Evolutionary conservation across 2,113 vertebrate genomes (phyloP), one percentile per base, ranked within the genome.

Genomic region (Nyctereutes procyonoides): DNA sequence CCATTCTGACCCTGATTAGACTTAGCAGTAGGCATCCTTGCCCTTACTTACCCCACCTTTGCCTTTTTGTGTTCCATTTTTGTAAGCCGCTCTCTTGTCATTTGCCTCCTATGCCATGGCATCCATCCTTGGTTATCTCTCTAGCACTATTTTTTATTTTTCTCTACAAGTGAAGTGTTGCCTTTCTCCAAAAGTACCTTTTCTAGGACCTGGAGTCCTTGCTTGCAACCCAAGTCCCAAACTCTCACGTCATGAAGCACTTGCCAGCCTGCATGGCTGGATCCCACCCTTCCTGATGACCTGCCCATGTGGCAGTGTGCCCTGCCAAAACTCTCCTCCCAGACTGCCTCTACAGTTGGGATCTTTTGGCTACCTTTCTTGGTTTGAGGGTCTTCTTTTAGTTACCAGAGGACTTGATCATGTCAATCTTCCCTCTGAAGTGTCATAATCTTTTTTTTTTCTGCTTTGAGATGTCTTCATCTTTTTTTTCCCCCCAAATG

Each of bases 391-490:
- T 81, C 58, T n/a, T 58, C 20, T 76, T 63, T 51, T 74, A 51
- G 55, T 82, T 71, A 88, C 43, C 53, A 94, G 28, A 32, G 83
- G 65, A 51, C 5, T 71, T 3, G 16, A 20, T 77, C 73, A 48
- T 48, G 11, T 60, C 55, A 77, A 19, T 63, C 26, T 77, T 77
- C 51, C 30, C 35, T 82, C 95, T 86, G 38, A 93, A 93, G 73
- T 43, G 35, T 81, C 13, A 53, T 65, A n/a, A 48, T 20, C 43
- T 32, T 53, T 58, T 55, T 32, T 58, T 92, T 19, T 95, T 81
- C 17, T 95, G 48, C 55, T 24, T 43, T 74, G 81, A 69, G 26
- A 43, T 93, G 3, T 19, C 24, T n/a, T 51, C 11, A 22, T 38
- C 2, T 51, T 53, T 30, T 32, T 74, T 65, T 26, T n/a, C 15